Percentiles rank a stretch among this genome's conserved stretches.
phyloP scores from a whole-genome alignment of 2,888 invertebrate genomes.

The Cryptocephalus moraei region DNA sequence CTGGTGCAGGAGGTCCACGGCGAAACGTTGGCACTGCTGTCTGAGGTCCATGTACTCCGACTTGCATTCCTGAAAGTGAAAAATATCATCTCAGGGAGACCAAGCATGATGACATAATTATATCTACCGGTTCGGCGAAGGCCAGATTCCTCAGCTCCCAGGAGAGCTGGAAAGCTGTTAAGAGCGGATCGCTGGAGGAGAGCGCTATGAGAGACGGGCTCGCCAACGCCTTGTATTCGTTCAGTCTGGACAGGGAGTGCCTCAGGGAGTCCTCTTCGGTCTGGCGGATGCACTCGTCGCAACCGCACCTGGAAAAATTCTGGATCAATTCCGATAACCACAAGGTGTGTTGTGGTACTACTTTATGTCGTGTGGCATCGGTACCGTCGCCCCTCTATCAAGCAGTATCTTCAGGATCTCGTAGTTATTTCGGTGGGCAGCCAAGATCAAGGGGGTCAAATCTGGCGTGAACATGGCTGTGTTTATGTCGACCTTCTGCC shows the following conservation, averaged over 20 bases:
- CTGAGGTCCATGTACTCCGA: slow-evolving; percentile 79
- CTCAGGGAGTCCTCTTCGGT: slow-evolving; percentile 67
- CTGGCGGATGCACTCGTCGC: slow-evolving; percentile 73
- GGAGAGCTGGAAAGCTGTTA: slow-evolving; percentile 89
- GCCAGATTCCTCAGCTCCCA: slow-evolving; percentile 89
- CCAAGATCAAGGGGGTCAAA: slow-evolving; percentile 85
- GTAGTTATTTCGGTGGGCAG: slow-evolving; percentile 91
- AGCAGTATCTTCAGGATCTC: slow-evolving; percentile 89
- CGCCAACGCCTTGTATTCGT: slow-evolving; percentile 85
- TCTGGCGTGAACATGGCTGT: slow-evolving; percentile 85
- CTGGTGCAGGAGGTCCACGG: slow-evolving; percentile 83
- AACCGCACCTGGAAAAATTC: slow-evolving; percentile 60
- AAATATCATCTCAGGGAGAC: not conserved
- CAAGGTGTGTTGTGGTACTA: slow-evolving; percentile 23
- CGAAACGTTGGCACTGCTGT: slow-evolving; percentile 81
- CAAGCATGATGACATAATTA: not conserved
- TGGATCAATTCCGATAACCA: no score
- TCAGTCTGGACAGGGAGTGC: slow-evolving; percentile 80
- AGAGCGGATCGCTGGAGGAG: slow-evolving; percentile 83
- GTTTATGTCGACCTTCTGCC: slow-evolving; percentile 75
- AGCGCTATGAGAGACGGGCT: slow-evolving; percentile 90
- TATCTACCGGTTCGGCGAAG: slow-evolving; percentile 66
- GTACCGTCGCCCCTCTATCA: slow-evolving; percentile 85
- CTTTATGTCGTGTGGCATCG: slow-evolving; percentile 81
- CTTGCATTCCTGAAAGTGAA: slow-evolving; percentile 62